phyloP scores from a whole-genome alignment of 2,888 invertebrate genomes.

The Aleiodes alternator region DNA sequence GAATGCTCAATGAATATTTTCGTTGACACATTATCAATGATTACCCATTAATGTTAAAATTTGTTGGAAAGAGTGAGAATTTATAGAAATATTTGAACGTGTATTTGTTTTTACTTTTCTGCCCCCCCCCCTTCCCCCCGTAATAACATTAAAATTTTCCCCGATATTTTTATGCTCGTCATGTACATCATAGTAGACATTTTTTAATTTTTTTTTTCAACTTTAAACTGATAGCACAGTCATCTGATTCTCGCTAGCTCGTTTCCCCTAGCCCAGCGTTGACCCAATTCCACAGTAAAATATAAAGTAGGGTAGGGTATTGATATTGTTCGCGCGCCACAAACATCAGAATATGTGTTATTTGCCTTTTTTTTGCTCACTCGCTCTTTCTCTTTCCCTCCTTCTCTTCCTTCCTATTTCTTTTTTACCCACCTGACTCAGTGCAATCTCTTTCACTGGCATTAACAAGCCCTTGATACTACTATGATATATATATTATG shows the following conservation, averaged over 20 bases:
- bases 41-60: too few species aligned
- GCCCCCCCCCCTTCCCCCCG: too few species aligned
- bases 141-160: too few species aligned
- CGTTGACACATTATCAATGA: too few species aligned
- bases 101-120: too few species aligned
- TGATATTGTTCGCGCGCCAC: conserved; percentile 50
- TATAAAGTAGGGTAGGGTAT: conserved; percentile 54
- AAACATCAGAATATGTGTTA: conserved; percentile 51
- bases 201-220: conserved; percentile 9
- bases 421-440: conserved; percentile 16
- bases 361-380: conserved; percentile 46
- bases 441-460: conserved; percentile 25
- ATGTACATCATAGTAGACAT: too few species aligned
- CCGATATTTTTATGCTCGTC: conserved; percentile 1
- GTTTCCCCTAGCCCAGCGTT: conserved; percentile 43
- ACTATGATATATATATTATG: background rate
- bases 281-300: conserved; percentile 51
- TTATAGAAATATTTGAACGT: too few species aligned
- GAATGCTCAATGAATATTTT: background rate
- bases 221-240: conserved; percentile 21
- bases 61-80: too few species aligned
- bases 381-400: background rate
- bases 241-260: conserved; percentile 22
- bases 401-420: conserved; percentile 16
- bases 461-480: conserved; percentile 34